Evolutionary conservation across 2,113 vertebrate genomes (phyloP), one percentile per base, ranked within the genome.

Genomic region (Antidorcas marsupialis): DNA sequence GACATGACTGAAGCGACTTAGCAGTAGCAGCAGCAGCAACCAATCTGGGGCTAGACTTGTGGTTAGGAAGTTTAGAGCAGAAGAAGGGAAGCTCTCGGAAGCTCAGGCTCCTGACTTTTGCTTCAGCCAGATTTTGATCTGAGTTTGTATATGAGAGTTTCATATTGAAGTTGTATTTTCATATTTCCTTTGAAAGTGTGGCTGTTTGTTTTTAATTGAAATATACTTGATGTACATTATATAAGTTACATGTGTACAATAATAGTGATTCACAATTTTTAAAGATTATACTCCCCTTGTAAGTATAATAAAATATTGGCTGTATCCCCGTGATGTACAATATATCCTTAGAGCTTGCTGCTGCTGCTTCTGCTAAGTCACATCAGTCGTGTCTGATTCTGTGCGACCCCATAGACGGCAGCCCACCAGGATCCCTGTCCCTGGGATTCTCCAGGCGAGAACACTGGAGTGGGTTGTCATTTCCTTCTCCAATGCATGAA

Each of bases 171-270:
- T 78, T 71, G 5, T 39, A 52, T 92, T 60, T 92, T 33, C 47
- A 47, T 76, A 71, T 84, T 76, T 62, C 17, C 55, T 93, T 93
- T 91, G 57, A 96, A 92, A 92, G 89, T 60, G 39, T 17, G 62
- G 36, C 33, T 92, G 28, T 79, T 12, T 60, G 28, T 87, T 53
- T 52, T 53, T 82, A 81, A 82, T 7, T 52, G 47, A 52, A 52
- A 33, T 82, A 52, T 52, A 82, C 30, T 81, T 82, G 47, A 82
- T 82, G 17, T n/a, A 82, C 30, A 52, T 30, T 82, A 52, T 82
- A n/a, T n/a, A 50, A 19, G 30, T n/a, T n/a, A 53, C 30, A 13
- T 21, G 17, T 53, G 10, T 53, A 53, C 19, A n/a, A 53, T 82
- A n/a, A n/a, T 53, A 82, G 19, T 82, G 30, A 82, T 82, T 82